Evolutionary conservation across 2,888 invertebrate species (phyloP).

Genomic region (Itoplectis maculator): DNA sequence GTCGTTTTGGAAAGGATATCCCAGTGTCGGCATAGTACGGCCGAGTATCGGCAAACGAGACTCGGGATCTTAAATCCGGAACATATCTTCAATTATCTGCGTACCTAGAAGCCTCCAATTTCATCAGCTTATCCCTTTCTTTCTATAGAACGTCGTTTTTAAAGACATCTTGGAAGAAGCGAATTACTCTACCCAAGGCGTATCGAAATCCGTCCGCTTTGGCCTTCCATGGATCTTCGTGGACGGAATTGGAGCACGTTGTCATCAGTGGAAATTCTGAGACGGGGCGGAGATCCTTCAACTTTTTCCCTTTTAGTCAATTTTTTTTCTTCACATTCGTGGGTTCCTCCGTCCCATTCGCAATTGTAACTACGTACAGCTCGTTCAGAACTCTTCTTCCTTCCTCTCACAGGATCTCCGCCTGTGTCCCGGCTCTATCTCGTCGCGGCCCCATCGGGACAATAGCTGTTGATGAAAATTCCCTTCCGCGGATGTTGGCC

Average conservation of each 20-base stretch:
- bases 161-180: too few relatives aligned
- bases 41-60: too few relatives aligned
- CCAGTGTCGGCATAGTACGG: too few relatives aligned
- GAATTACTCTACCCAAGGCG: too few relatives aligned
- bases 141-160: too few relatives aligned
- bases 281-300: neutral
- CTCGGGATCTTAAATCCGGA: too few relatives aligned
- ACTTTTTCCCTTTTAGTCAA: neutral
- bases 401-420: conserved; percentile 39
- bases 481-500: conserved; percentile 39
- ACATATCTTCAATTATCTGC: too few relatives aligned
- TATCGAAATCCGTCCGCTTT: neutral
- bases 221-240: too few relatives aligned
- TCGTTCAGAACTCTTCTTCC: neutral
- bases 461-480: conserved; percentile 62
- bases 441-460: conserved; percentile 32
- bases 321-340: neutral
- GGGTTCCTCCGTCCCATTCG: conserved; percentile 6
- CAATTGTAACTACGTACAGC: conserved; percentile 13
- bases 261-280: neutral
- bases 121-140: too few relatives aligned
- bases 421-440: conserved; percentile 17
- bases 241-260: too few relatives aligned
- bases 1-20: too few relatives aligned
- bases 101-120: too few relatives aligned